Base-by-base conservation (phyloP, 2,797 vertebrate species). In the Melanotaenia maccullochi region DNA sequence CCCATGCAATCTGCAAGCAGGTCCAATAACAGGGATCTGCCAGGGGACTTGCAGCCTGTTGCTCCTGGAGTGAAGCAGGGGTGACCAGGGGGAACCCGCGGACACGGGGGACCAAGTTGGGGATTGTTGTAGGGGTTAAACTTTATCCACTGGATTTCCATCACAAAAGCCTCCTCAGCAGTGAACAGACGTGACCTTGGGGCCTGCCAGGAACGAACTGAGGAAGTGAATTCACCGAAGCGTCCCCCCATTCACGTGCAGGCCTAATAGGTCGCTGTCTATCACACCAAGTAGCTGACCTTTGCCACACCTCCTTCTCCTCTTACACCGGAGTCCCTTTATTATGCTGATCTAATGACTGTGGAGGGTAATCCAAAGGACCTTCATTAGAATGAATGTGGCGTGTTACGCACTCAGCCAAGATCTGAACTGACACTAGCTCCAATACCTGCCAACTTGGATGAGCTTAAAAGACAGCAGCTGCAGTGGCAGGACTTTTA, bases 341-440 rank as follows among this genome's bases (percentile, higher is more conserved):
- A 85, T 93, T 85, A 93, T 93, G 94, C 88, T 92, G 92, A 94
- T 93, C 88, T 90, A 89, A 93, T 86, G 90, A 85, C 83, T 82
- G 80, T 82, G 84, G 84, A 89, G 89, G 83, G 85, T 84, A 85
- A 90, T 89, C 87, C 86, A 82, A 69, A 87, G 73, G 85, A 67
- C 79, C 86, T 82, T 82, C 76, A 60, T 84, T 88, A 75, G 85
- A 89, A 87, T 79, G 82, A 88, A 79, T 75, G 75, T 68, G 75
- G 79, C 28, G 71, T 78, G 81, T 85, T 59, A 76, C 42, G 59
- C 78, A 55, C 73, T 62, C 72, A 71, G 58, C 63, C 60, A 76
- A 20, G 71, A 85, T 76, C 54, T 22, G 80, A 84, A 49, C 71
- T 77, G 84, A 85, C 82, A 78, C 82, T 5, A 59, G 56, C 52